Evolutionary conservation across 1,140 invertebrate genomes (phyloP).

Genomic region (Rhyzopertha dominica): DNA sequence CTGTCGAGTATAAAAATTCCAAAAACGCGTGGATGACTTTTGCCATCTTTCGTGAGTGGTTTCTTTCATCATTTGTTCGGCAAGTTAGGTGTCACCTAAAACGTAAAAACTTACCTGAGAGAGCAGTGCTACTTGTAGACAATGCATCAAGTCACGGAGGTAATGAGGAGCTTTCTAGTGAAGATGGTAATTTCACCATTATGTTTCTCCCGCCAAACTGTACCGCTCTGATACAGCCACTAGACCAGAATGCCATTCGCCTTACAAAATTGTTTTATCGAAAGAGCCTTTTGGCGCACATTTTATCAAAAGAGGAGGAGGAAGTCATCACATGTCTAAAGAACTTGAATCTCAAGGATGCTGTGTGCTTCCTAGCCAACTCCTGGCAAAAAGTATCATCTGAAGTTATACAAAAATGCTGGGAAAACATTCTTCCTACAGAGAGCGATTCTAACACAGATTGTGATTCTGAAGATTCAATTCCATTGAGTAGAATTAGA

Average conservation of each 20-base stretch:
- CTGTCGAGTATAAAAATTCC: slow-evolving; percentile 17
- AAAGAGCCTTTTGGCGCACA: too few relatives aligned
- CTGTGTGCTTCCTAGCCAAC: slow-evolving; percentile 15
- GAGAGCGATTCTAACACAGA: slow-evolving; percentile 8
- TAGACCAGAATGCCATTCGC: slow-evolving; percentile 42
- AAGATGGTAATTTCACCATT: slow-evolving; percentile 15
- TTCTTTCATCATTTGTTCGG: slow-evolving; percentile 38
- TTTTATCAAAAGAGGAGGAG: too few relatives aligned
- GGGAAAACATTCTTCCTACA: slow-evolving; percentile 10
- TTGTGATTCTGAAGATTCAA: slow-evolving; percentile 16
- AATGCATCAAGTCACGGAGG: neutral
- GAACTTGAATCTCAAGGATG: slow-evolving; percentile 8
- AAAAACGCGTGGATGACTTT: slow-evolving; percentile 42
- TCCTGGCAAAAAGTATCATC: slow-evolving; percentile 15
- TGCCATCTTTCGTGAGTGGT: slow-evolving; percentile 42
- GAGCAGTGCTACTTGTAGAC: slow-evolving; percentile 41
- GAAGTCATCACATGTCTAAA: too few relatives aligned
- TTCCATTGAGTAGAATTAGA: slow-evolving; percentile 11
- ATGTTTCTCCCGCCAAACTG: slow-evolving; percentile 42
- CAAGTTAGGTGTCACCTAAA: slow-evolving; percentile 38
- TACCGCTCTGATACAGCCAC: slow-evolving; percentile 43
- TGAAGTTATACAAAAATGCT: slow-evolving; percentile 14
- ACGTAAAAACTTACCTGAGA: slow-evolving; percentile 41
- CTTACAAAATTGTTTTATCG: too few relatives aligned
- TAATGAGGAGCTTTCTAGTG: slow-evolving; percentile 2